phyloP scores from a whole-genome alignment of 2,888 invertebrate genomes.

The Drosophila testacea region DNA sequence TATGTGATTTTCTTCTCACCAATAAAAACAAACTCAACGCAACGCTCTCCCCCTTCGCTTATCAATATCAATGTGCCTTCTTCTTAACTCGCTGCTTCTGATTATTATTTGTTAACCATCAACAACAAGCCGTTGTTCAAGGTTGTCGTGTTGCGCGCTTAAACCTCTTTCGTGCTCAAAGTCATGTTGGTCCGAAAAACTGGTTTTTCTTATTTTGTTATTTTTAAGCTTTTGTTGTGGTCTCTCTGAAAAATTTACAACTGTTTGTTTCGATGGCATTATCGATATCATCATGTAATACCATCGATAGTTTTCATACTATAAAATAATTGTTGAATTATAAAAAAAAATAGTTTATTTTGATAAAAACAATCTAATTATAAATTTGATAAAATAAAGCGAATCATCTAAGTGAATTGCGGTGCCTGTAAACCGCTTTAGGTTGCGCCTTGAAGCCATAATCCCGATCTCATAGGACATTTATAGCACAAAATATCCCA shows the following conservation, averaged over 20 bases:
- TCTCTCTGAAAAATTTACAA: constrained; percentile 23
- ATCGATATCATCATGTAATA: too few relatives aligned
- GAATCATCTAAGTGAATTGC: too few relatives aligned
- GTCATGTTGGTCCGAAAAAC: constrained; percentile 25
- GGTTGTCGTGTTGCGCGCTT: constrained; percentile 41
- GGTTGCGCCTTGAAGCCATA: too few relatives aligned
- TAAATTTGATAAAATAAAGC: too few relatives aligned
- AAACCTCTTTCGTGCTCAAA: constrained; percentile 18
- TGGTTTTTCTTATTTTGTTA: constrained; percentile 29
- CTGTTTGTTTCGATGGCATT: constrained; percentile 6
- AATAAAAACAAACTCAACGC: constrained; percentile 28
- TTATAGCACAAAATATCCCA: too few relatives aligned
- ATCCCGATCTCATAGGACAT: too few relatives aligned
- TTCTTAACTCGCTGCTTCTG: background rate
- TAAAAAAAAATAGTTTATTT: too few relatives aligned
- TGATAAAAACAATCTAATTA: too few relatives aligned
- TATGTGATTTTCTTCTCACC: constrained; percentile 62
- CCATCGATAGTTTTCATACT: too few relatives aligned
- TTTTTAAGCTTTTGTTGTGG: constrained; percentile 47
- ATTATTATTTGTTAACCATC: constrained; percentile 40
- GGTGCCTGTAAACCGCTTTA: too few relatives aligned
- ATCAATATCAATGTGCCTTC: constrained; percentile 40
- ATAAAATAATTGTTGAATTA: too few relatives aligned
- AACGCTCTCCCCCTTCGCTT: constrained; percentile 38
- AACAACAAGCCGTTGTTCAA: constrained; percentile 53